Percentiles rank a stretch among this genome's conserved stretches.
Conservation (phyloP, 2,113 vertebrate species). For the Malurus alboscapulatus region DNA sequence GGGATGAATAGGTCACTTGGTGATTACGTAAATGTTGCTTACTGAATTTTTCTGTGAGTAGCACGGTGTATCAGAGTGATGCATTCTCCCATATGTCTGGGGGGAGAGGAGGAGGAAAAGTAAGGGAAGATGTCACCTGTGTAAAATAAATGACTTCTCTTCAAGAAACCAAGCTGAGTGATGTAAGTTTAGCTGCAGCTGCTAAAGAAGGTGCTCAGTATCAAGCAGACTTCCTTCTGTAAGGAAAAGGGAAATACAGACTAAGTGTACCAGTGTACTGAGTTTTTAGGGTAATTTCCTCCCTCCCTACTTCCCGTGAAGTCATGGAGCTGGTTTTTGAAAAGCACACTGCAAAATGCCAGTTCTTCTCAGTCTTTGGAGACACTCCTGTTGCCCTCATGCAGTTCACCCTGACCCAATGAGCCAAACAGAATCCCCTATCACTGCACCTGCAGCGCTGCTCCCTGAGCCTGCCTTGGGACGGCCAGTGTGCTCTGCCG, state of each 20-base stretch:
- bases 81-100: background rate
- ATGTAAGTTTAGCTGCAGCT: background rate
- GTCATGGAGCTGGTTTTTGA: background rate
- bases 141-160: conserved; percentile 13
- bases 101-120: rapidly evolving
- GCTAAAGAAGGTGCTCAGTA: background rate
- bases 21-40: conserved; percentile 48
- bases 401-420: conserved; percentile 26
- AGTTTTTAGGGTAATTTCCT: background rate
- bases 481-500: rapidly evolving
- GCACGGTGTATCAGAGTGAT: background rate
- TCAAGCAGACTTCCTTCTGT: background rate
- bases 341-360: background rate
- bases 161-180: background rate
- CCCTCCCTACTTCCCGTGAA: background rate
- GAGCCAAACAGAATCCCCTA: conserved; percentile 6
- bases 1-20: conserved; percentile 10
- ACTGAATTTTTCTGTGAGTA: background rate
- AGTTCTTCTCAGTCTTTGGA: background rate
- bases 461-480: background rate
- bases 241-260: background rate
- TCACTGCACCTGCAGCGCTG: background rate
- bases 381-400: background rate
- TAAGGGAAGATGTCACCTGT: background rate
- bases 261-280: background rate